phyloP scores from a whole-genome alignment of 2,888 invertebrate species.

The Anorthoa munda region DNA sequence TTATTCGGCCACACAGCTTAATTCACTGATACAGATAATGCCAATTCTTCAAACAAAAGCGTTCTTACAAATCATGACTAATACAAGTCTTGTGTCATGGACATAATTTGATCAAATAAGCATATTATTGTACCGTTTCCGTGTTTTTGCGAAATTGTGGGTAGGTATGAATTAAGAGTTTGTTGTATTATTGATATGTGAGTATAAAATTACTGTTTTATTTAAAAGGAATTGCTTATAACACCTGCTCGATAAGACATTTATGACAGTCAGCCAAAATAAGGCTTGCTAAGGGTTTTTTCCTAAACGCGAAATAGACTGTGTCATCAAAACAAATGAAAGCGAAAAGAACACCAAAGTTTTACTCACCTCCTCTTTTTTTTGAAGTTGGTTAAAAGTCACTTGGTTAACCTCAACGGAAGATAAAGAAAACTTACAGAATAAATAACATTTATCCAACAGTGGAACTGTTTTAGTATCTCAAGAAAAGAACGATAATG shows the following conservation, averaged over 20 bases:
- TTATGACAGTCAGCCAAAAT: too few species aligned
- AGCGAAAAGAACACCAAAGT: background rate
- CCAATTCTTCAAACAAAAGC: slow-evolving; percentile 48
- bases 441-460: background rate
- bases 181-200: background rate
- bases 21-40: slow-evolving; percentile 31
- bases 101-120: slow-evolving; percentile 40
- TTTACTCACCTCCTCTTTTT: too few species aligned
- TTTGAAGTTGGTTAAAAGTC: too few species aligned
- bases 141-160: slow-evolving; percentile 30
- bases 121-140: slow-evolving; percentile 51
- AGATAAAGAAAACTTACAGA: background rate
- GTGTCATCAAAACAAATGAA: background rate
- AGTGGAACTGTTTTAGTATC: background rate
- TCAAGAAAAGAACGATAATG: background rate
- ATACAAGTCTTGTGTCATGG: slow-evolving; percentile 42
- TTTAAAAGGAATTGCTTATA: too few species aligned
- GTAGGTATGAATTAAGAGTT: background rate
- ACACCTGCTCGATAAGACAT: too few species aligned
- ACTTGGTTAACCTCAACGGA: background rate
- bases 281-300: background rate
- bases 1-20: slow-evolving; percentile 38
- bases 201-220: background rate
- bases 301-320: background rate
- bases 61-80: slow-evolving; percentile 44